Percentiles rank a stretch among this genome's conserved stretches.
phyloP scores from a whole-genome alignment of 2,888 invertebrate genomes.

The Drosophila meridionalis region DNA sequence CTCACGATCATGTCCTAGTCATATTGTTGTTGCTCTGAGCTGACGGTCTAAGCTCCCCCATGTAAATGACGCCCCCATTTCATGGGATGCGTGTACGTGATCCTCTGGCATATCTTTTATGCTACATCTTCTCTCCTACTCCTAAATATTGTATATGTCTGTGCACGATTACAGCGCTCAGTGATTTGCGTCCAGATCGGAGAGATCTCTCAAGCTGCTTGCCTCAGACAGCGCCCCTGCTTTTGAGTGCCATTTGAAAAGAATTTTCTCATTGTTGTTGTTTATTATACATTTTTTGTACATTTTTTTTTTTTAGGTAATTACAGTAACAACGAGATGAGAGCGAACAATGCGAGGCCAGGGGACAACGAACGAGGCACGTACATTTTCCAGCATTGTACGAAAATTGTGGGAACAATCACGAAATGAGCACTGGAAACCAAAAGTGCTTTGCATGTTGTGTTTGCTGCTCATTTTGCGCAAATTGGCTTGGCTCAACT shows the following conservation, averaged over 20 bases:
- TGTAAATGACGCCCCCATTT: constrained; percentile 80
- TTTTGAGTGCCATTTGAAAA: constrained; percentile 74
- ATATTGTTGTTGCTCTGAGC: constrained; percentile 35
- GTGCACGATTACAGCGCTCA: constrained; percentile 71
- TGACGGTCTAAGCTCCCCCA: constrained; percentile 64
- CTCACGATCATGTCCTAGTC: constrained; percentile 69
- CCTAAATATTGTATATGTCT: constrained; percentile 31
- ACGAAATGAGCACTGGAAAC: constrained; percentile 66
- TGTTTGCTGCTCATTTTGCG: constrained; percentile 67
- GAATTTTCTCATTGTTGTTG: constrained; percentile 75
- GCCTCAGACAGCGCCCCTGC: constrained; percentile 31
- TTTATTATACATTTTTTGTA: constrained; percentile 23
- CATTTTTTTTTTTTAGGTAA: constrained; percentile 60
- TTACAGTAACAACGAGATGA: constrained; percentile 64
- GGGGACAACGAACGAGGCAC: constrained; percentile 66
- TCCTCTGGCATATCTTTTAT: constrained; percentile 70
- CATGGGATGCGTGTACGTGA: constrained; percentile 68
- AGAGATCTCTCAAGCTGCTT: constrained; percentile 71
- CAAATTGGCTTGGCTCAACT: constrained; percentile 62
- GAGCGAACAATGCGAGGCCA: constrained; percentile 47
- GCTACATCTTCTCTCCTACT: constrained; percentile 63
- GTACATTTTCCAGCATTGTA: constrained; percentile 79
- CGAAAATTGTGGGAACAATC: constrained; percentile 81
- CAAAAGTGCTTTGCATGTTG: constrained; percentile 76
- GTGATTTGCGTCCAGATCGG: constrained; percentile 61